phyloP scores from a whole-genome alignment of 2,888 invertebrate genomes.

The Exephanes ischioxanthus region DNA sequence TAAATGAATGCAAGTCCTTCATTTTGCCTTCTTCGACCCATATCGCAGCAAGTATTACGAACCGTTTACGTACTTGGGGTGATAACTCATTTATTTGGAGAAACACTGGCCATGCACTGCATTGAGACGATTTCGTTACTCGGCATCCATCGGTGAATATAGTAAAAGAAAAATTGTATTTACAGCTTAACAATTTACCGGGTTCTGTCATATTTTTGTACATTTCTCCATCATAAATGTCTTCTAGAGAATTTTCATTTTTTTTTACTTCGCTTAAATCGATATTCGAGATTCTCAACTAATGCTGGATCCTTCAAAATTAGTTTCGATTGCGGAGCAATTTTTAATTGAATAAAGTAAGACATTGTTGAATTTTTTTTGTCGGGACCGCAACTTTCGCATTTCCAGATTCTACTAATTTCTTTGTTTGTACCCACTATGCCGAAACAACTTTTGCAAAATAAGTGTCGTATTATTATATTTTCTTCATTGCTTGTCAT shows the following conservation, averaged over 20 bases:
- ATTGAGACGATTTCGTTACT: conserved; percentile 20
- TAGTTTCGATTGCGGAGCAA: no score
- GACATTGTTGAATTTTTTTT: neutral
- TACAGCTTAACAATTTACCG: conserved; percentile 6
- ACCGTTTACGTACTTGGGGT: conserved; percentile 25
- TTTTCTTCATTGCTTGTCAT: neutral
- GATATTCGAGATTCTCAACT: conserved; percentile 22
- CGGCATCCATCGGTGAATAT: conserved; percentile 35
- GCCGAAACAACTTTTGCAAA: neutral
- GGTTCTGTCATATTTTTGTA: conserved; percentile 6
- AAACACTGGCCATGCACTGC: conserved; percentile 39
- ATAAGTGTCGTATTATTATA: neutral
- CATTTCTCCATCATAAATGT: conserved; percentile 1
- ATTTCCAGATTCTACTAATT: neutral
- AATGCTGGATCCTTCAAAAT: conserved; percentile 17
- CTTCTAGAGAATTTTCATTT: neutral
- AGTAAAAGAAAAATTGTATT: conserved; percentile 39
- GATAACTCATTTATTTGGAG: conserved; percentile 28
- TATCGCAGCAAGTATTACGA: conserved; percentile 54
- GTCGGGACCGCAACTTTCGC: conserved; percentile 5
- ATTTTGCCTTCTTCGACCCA: conserved; percentile 16
- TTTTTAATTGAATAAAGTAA: neutral
- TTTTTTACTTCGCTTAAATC: neutral
- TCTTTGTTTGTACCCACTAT: neutral
- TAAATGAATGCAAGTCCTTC: neutral